Conservation (phyloP, 1,140 invertebrate species). For the Lordiphosa collinella region DNA sequence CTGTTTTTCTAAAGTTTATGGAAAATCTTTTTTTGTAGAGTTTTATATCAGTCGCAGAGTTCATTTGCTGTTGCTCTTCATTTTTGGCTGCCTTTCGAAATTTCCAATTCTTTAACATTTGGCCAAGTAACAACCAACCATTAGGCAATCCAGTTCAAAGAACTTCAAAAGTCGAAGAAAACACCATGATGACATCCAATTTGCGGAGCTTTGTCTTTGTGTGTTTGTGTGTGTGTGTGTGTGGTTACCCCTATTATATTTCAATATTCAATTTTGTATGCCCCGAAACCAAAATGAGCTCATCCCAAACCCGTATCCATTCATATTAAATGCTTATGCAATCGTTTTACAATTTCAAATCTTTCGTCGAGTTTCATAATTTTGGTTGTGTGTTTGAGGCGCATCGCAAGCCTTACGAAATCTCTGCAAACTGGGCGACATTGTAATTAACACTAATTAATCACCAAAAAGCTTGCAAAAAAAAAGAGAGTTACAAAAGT, state of each 20-base stretch:
- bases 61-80: not conserved
- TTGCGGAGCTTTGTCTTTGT: constrained; percentile 2
- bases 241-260: constrained; percentile 52
- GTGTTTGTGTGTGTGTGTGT: constrained; percentile 1
- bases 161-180: constrained; percentile 25
- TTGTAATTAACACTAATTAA: constrained; percentile 74
- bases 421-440: constrained; percentile 33
- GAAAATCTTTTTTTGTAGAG: too few relatives aligned
- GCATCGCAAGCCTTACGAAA: constrained; percentile 29
- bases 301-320: constrained; percentile 47
- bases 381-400: not conserved
- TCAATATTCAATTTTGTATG: constrained; percentile 46
- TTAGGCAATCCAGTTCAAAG: constrained; percentile 41
- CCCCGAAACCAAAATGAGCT: constrained; percentile 61
- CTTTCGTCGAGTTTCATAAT: constrained; percentile 20
- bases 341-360: constrained; percentile 55
- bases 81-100: constrained; percentile 1
- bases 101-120: not conserved
- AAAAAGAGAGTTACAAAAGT: constrained; percentile 24
- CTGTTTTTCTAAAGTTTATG: too few relatives aligned
- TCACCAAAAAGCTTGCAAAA: constrained; percentile 46
- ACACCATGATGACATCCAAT: constrained; percentile 32
- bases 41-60: too few relatives aligned
- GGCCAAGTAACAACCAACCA: not conserved
- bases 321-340: constrained; percentile 60